A percentile compares a stretch with the other conserved stretches of the same genome.
These are phyloP conservation scores for Hiodon alosoides DNA, from an alignment of 2,113 vertebrate species.

Conservation along the genomic window DNA sequence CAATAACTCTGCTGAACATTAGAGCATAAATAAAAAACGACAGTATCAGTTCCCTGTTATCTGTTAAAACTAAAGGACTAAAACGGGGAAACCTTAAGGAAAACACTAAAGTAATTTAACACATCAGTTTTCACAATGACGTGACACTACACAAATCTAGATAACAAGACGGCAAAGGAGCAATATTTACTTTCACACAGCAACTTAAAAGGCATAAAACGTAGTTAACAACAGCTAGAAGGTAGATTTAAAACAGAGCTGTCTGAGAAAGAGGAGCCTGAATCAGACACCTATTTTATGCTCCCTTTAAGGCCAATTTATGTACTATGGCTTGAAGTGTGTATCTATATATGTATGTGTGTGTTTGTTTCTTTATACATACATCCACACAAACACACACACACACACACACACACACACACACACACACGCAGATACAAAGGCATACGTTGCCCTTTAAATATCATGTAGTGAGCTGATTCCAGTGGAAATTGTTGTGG, in stretches of 20 bases:
- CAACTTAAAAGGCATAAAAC: background rate
- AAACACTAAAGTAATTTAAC: background rate
- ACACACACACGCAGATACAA: background rate
- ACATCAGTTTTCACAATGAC: background rate
- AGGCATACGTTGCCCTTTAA: background rate
- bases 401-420: background rate
- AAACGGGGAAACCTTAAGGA: background rate
- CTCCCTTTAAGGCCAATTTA: constrained; percentile 41
- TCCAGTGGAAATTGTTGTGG: background rate
- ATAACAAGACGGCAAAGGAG: background rate
- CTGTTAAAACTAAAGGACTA: no score
- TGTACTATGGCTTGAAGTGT: constrained; percentile 43
- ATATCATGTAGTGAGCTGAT: background rate
- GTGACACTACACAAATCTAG: background rate
- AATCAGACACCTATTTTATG: background rate
- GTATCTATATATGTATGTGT: background rate
- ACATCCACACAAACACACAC: constrained; percentile 2
- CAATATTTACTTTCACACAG: background rate
- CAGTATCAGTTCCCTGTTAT: no score
- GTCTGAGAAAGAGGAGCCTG: no score
- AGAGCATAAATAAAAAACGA: background rate
- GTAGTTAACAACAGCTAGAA: background rate
- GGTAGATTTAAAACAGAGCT: constrained; percentile 24
- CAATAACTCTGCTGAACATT: background rate
- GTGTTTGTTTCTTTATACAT: constrained; percentile 11